These are phyloP conservation scores for Bradypodion pumilum DNA, from an alignment of 2,797 vertebrate species.

Conservation along the genomic window DNA sequence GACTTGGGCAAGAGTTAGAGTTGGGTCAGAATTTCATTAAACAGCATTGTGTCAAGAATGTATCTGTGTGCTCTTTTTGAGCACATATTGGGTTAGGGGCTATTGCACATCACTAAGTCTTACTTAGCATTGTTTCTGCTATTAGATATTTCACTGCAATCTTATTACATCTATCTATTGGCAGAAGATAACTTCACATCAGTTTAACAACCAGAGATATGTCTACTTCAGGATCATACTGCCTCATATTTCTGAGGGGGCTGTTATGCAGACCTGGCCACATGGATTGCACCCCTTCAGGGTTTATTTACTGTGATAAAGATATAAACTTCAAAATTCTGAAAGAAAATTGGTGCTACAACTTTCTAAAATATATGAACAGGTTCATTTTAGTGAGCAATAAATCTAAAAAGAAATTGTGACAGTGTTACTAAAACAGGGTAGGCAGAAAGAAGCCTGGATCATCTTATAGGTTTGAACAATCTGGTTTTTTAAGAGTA, in stretches of 20 bases:
- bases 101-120: background rate
- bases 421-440: background rate
- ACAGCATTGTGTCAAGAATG: too few relatives aligned
- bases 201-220: background rate
- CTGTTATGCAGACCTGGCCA: background rate
- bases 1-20: too few relatives aligned
- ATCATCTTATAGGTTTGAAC: too few relatives aligned
- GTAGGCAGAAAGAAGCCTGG: background rate
- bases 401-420: background rate
- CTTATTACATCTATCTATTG: background rate
- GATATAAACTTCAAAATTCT: background rate
- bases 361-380: background rate
- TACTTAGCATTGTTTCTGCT: background rate
- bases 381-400: background rate
- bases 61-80: too few relatives aligned
- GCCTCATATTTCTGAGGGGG: background rate
- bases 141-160: background rate
- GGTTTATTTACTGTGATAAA: background rate
- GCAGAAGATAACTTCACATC: background rate
- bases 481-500: background rate
- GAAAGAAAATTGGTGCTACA: too few relatives aligned
- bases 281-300: too few relatives aligned
- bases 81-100: too few relatives aligned
- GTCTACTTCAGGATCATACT: background rate
- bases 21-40: too few relatives aligned